Evolutionary conservation across 2,113 vertebrate species (phyloP).

Genomic region (Grammomys surdaster): DNA sequence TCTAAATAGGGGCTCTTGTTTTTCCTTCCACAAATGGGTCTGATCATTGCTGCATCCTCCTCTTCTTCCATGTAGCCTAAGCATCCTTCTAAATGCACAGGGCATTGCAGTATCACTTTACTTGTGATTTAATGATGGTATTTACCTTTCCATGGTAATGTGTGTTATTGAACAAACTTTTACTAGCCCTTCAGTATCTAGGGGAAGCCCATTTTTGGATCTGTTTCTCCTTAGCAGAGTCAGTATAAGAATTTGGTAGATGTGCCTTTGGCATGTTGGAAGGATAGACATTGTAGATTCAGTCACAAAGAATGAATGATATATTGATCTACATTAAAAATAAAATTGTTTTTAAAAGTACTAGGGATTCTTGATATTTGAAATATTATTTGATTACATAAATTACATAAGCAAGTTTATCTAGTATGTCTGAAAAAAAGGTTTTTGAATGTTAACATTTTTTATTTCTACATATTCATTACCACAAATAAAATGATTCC

Average conservation of each 20-base stretch:
- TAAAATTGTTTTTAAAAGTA: background rate
- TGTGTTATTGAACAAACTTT: background rate
- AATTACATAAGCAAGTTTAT: background rate
- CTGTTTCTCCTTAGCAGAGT: background rate
- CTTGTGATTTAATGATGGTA: background rate
- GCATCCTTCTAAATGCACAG: background rate
- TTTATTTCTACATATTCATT: background rate
- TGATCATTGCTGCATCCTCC: background rate
- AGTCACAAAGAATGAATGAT: background rate
- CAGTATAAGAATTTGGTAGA: background rate
- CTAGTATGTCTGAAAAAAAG: background rate
- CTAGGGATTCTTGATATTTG: background rate
- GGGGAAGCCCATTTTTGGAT: background rate
- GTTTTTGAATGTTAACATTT: background rate
- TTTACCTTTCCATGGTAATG: background rate
- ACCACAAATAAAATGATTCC: background rate
- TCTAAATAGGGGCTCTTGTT: background rate
- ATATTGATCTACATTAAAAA: background rate
- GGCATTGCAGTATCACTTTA: background rate
- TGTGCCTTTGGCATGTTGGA: background rate
- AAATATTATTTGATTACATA: background rate
- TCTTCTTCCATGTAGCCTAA: background rate
- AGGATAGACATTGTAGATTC: background rate
- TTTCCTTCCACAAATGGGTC: background rate
- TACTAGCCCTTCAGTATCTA: background rate